Evolutionary conservation across 2,797 vertebrate species (phyloP).

Genomic region (Acrocephalus scirpaceus): DNA sequence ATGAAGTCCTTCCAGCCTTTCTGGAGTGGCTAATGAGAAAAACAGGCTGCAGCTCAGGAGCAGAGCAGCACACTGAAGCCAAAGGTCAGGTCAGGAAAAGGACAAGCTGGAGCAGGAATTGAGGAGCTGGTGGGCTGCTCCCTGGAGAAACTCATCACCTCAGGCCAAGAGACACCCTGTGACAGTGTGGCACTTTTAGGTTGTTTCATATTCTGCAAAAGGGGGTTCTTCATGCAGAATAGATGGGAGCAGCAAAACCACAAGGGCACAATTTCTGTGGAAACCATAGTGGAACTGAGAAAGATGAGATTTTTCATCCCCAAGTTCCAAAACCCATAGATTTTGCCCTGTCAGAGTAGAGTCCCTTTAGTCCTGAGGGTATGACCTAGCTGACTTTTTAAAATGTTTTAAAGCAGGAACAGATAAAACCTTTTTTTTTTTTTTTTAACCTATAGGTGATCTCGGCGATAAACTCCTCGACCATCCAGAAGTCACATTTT

Average conservation of each 20-base stretch:
- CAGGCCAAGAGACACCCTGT: neutral
- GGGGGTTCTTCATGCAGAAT: neutral
- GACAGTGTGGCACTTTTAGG: neutral
- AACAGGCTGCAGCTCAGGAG: neutral
- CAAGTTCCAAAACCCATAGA: neutral
- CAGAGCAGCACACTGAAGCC: neutral
- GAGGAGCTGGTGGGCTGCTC: neutral
- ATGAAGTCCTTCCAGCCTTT: neutral
- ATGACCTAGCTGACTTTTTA: neutral
- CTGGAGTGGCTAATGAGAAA: neutral
- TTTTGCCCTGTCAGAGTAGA: neutral
- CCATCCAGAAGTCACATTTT: slow-evolving; percentile 78
- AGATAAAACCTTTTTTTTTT: neutral
- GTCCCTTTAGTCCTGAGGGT: neutral
- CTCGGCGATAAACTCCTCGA: slow-evolving; percentile 21
- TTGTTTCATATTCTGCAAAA: neutral
- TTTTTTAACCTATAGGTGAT: neutral
- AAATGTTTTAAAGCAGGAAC: neutral
- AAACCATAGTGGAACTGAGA: neutral
- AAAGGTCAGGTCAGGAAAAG: neutral
- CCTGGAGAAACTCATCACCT: neutral
- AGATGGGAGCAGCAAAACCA: neutral
- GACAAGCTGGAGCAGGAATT: neutral
- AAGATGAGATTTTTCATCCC: neutral
- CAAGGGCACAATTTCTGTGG: neutral